Evolutionary conservation across 1,140 invertebrate species (phyloP).

Genomic region (Bombyx mandarina): DNA sequence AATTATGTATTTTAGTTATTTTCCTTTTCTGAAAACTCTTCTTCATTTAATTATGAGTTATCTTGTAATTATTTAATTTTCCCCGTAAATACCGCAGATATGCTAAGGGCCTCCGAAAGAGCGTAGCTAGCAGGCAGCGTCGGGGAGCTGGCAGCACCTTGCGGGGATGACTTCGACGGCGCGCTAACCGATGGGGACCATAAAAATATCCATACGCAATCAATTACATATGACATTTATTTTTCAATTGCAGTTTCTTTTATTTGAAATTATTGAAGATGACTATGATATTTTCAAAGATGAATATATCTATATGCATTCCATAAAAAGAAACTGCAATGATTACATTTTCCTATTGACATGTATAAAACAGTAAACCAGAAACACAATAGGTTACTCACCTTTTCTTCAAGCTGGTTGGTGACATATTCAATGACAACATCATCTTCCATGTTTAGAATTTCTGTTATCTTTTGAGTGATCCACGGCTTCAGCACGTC

Average conservation of each 20-base stretch:
- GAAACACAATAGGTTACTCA: constrained; percentile 44
- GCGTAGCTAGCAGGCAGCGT: constrained; percentile 46
- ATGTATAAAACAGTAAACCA: constrained; percentile 19
- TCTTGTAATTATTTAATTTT: constrained; percentile 62
- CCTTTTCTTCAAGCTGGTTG: constrained; percentile 97
- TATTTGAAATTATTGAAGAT: background rate
- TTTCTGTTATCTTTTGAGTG: constrained; percentile 93
- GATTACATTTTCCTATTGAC: constrained; percentile 56
- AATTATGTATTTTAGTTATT: constrained; percentile 13
- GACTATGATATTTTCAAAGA: background rate
- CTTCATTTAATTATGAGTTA: constrained; percentile 40
- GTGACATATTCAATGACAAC: constrained; percentile 99
- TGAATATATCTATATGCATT: constrained; percentile 4
- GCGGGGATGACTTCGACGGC: constrained; percentile 46
- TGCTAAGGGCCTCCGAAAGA: constrained; percentile 62
- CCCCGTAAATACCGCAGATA: constrained; percentile 69
- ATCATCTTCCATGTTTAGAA: constrained; percentile 97
- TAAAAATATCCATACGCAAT: constrained; percentile 72
- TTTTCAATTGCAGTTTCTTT: constrained; percentile 67
- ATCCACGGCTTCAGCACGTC: constrained; percentile 99
- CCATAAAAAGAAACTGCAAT: constrained; percentile 60
- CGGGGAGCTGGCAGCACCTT: constrained; percentile 48
- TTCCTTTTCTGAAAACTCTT: constrained; percentile 21
- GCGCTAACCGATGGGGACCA: constrained; percentile 69
- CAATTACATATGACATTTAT: constrained; percentile 63